Evolutionary conservation across 2,797 vertebrate species (phyloP).

Genomic region (Dromococcyx pavoninus): DNA sequence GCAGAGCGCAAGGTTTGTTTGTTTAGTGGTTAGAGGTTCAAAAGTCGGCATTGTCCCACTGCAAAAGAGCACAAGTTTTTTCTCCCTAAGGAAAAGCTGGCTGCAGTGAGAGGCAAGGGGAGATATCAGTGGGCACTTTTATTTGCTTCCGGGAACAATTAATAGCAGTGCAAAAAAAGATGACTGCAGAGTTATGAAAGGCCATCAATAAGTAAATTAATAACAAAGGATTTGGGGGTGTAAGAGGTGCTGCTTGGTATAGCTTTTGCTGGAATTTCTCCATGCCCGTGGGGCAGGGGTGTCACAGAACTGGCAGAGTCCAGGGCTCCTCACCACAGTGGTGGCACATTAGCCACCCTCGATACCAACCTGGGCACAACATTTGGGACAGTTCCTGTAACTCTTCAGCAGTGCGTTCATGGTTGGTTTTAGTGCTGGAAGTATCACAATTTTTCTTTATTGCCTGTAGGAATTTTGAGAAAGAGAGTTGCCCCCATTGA

Average conservation of each 20-base stretch:
- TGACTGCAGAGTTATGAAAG: constrained; percentile 41
- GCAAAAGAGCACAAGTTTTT: constrained; percentile 56
- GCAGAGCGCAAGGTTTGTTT: constrained; percentile 82
- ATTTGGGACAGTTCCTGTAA: not conserved
- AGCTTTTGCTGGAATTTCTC: not conserved
- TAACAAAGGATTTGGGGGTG: not conserved
- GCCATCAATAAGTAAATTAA: constrained; percentile 36
- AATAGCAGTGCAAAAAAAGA: constrained; percentile 41
- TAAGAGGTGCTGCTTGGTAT: not conserved
- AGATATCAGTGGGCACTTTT: constrained; percentile 56
- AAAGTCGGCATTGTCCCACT: constrained; percentile 84
- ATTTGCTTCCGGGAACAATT: constrained; percentile 68
- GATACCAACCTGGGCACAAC: not conserved
- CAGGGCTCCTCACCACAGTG: not conserved
- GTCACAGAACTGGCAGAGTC: not conserved
- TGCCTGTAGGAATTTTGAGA: not conserved
- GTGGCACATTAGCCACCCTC: not conserved
- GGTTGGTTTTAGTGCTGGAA: not conserved
- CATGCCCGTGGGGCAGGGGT: not conserved
- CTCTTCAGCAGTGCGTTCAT: not conserved
- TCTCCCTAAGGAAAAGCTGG: constrained; percentile 54
- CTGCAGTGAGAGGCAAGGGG: not conserved
- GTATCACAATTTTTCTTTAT: not conserved
- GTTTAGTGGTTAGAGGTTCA: constrained; percentile 83
- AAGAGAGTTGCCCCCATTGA: not conserved